Percentiles rank a stretch among this genome's conserved stretches.
Evolutionary conservation across 2,113 vertebrate species (phyloP).

Genomic region (Lasiurus cinereus): DNA sequence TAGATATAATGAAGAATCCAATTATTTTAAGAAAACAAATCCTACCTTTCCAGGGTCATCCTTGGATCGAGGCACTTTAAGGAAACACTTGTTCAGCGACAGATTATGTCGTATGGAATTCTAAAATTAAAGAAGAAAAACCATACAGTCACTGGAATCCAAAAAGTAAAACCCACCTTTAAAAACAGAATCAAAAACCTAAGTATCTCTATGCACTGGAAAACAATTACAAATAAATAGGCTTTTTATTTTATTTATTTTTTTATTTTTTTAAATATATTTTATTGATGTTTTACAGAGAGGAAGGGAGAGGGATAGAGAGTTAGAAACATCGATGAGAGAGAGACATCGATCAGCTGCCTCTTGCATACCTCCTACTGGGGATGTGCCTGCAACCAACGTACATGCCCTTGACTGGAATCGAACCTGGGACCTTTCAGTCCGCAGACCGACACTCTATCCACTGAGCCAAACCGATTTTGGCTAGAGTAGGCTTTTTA

Average conservation of each 20-base stretch:
- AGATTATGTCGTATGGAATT: slow-evolving; percentile 97
- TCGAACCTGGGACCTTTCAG: too few species aligned
- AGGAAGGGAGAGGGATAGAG: too few species aligned
- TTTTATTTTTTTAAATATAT: too few species aligned
- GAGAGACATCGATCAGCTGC: too few species aligned
- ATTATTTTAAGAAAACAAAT: slow-evolving; percentile 82
- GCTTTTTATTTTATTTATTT: too few species aligned
- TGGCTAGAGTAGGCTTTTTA: slow-evolving; percentile 10
- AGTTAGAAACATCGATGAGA: too few species aligned
- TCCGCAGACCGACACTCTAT: too few species aligned
- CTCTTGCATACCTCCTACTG: too few species aligned
- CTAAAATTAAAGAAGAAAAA: slow-evolving; percentile 86
- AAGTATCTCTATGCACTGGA: neutral
- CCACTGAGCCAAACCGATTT: too few species aligned
- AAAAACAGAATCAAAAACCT: slow-evolving; percentile 52
- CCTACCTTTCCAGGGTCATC: slow-evolving; percentile 96
- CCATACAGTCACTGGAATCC: slow-evolving; percentile 45
- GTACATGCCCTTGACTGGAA: too few species aligned
- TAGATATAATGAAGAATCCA: slow-evolving; percentile 48
- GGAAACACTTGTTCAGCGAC: slow-evolving; percentile 97
- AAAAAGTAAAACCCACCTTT: slow-evolving; percentile 44
- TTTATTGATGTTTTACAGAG: too few species aligned
- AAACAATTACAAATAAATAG: slow-evolving; percentile 38
- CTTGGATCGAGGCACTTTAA: slow-evolving; percentile 96
- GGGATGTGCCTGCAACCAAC: too few species aligned